These are phyloP conservation scores for Aphelenchoides avenae DNA, from an alignment of 1,140 invertebrate genomes.

Conservation along the genomic window DNA sequence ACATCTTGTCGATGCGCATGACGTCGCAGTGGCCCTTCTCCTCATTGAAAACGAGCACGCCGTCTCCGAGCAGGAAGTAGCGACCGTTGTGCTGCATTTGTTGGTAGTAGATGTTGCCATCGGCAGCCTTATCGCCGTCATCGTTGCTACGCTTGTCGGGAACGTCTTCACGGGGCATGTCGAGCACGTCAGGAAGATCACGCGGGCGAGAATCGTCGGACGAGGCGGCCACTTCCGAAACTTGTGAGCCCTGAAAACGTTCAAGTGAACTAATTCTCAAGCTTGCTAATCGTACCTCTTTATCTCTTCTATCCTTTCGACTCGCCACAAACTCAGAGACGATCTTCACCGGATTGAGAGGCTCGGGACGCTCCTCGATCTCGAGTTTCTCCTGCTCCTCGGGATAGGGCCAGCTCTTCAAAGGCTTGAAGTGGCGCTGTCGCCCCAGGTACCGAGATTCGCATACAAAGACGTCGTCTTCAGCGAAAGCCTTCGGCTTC, in stretches of 20 bases:
- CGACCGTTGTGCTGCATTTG: conserved; percentile 49
- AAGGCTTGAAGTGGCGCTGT: conserved; percentile 43
- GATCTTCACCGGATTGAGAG: conserved; percentile 20
- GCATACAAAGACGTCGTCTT: conserved; percentile 93
- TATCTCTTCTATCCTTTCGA: too few relatives aligned
- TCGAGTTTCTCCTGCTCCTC: conserved; percentile 29
- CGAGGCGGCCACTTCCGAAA: too few relatives aligned
- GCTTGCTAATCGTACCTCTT: too few relatives aligned
- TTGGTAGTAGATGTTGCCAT: conserved; percentile 38
- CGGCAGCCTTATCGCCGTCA: neutral
- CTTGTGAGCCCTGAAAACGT: too few relatives aligned
- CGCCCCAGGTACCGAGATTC: conserved; percentile 80
- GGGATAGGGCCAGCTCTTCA: conserved; percentile 36
- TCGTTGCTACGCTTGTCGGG: neutral
- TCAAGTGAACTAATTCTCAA: too few relatives aligned
- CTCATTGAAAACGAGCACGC: conserved; percentile 47
- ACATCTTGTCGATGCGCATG: conserved; percentile 87
- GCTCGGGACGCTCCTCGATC: conserved; percentile 18
- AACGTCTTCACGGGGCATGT: conserved; percentile 37
- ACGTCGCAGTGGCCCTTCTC: conserved; percentile 63
- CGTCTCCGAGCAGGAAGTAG: conserved; percentile 42
- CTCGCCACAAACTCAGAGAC: conserved; percentile 26
- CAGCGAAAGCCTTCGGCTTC: conserved; percentile 68
- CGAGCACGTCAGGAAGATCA: conserved; percentile 29
- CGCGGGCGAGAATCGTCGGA: conserved; percentile 24